phyloP scores from a whole-genome alignment of 1,140 invertebrate genomes.

The Nephila pilipes region DNA sequence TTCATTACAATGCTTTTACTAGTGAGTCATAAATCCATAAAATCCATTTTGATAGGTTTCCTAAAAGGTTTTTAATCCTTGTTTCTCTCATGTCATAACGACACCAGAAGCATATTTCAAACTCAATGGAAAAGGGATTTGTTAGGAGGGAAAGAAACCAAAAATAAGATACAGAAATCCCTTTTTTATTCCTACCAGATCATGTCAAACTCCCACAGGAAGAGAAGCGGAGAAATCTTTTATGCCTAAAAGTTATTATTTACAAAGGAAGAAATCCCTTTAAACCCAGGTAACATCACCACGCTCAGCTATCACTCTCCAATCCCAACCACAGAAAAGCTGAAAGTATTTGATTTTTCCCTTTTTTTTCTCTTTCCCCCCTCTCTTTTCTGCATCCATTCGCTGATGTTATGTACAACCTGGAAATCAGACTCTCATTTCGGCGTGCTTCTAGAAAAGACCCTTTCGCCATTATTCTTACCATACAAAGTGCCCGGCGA shows the following conservation, averaged over 20 bases:
- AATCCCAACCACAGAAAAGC: constrained; percentile 28
- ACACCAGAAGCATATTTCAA: constrained; percentile 11
- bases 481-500: constrained; percentile 24
- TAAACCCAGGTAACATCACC: constrained; percentile 8
- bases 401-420: neutral
- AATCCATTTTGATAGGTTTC: neutral
- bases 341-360: constrained; percentile 32
- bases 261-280: constrained; percentile 27
- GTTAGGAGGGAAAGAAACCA: neutral
- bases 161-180: constrained; percentile 13
- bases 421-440: constrained; percentile 34
- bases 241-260: constrained; percentile 23
- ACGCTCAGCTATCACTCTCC: neutral
- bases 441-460: neutral
- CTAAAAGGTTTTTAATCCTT: constrained; percentile 39
- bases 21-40: neutral
- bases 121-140: constrained; percentile 8
- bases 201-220: neutral
- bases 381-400: neutral
- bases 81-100: neutral
- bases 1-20: neutral
- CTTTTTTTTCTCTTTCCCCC: neutral
- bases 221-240: neutral
- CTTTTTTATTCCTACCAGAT: neutral
- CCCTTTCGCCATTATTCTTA: constrained; percentile 58